These are phyloP conservation scores for Hippolais icterina DNA, from an alignment of 2,113 vertebrate genomes.

Conservation along the genomic window DNA sequence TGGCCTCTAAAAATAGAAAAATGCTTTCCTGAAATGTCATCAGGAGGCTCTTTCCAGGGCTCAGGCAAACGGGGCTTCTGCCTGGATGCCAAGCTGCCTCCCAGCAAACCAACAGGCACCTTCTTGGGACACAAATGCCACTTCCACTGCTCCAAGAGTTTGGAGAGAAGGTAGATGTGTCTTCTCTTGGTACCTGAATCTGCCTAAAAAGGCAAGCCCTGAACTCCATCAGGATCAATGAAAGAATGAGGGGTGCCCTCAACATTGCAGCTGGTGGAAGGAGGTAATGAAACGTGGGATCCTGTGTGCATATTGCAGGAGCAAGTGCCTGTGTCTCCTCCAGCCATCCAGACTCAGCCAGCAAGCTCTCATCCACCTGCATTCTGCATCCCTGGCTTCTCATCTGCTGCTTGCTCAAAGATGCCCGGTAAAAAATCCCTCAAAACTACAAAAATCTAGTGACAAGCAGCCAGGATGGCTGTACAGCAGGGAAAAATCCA, in stretches of 20 bases:
- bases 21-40: background rate
- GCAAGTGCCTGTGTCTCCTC: background rate
- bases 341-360: background rate
- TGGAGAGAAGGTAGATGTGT: background rate
- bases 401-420: background rate
- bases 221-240: background rate
- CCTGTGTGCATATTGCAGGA: background rate
- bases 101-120: rapidly evolving
- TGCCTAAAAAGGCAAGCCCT: background rate
- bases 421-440: background rate
- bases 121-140: background rate
- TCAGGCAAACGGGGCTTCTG: background rate
- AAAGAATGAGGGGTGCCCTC: background rate
- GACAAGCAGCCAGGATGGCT: background rate
- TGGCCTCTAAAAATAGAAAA: background rate
- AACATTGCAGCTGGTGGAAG: background rate
- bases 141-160: background rate
- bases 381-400: background rate
- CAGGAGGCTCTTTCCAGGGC: background rate
- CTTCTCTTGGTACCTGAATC: background rate
- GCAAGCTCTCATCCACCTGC: background rate
- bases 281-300: rapidly evolving
- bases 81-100: background rate
- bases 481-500: background rate
- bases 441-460: background rate